phyloP scores from a whole-genome alignment of 2,797 vertebrate genomes.

The Pipistrellus nathusii region DNA sequence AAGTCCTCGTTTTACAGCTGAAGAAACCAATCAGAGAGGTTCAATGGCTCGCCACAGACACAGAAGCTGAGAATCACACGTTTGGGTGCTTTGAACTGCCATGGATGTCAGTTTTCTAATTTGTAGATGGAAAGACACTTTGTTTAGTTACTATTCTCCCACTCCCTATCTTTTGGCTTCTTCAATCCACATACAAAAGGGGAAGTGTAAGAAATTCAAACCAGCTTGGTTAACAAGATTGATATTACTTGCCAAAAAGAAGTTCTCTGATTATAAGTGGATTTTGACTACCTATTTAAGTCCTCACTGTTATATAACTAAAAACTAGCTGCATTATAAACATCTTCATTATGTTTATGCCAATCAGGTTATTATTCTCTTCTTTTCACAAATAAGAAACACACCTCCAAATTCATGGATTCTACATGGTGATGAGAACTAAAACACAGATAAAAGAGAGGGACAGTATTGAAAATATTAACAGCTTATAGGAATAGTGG shows the following conservation, averaged over 20 bases:
- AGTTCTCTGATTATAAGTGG: neutral
- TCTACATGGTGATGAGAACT: neutral
- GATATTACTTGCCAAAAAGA: neutral
- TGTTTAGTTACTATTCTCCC: neutral
- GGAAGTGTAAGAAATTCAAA: slow-evolving; percentile 49
- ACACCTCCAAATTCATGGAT: slow-evolving; percentile 22
- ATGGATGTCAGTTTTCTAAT: neutral
- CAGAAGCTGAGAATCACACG: neutral
- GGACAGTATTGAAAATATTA: no score
- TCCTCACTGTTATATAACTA: neutral
- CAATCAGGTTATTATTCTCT: neutral
- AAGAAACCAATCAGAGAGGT: neutral
- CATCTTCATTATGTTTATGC: neutral
- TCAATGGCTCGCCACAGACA: neutral
- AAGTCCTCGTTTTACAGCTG: neutral
- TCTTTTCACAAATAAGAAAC: slow-evolving; percentile 35
- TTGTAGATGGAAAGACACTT: neutral
- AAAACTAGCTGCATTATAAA: neutral
- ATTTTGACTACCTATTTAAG: neutral
- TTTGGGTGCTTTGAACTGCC: neutral
- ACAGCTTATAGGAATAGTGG: neutral
- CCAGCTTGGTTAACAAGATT: slow-evolving; percentile 8
- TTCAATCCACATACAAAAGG: neutral
- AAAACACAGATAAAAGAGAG: neutral
- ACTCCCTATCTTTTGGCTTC: neutral